Evolutionary conservation across 1,140 invertebrate genomes (phyloP).

Genomic region (Anoplolepis gracilipes): DNA sequence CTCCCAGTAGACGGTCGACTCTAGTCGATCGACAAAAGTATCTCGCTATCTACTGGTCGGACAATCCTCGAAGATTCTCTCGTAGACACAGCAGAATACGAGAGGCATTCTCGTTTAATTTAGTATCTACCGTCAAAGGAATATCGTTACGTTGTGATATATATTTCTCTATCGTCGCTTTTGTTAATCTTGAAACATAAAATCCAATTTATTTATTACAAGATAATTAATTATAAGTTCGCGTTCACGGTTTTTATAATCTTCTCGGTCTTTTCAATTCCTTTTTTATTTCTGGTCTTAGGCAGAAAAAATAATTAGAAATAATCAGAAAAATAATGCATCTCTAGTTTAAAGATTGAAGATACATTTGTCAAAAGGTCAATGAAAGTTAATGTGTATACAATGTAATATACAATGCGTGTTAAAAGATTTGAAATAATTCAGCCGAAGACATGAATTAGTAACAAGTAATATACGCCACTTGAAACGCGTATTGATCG

Average conservation of each 20-base stretch:
- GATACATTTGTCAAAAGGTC: not conserved
- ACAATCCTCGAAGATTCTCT: not conserved
- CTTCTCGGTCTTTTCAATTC: not conserved
- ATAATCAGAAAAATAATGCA: not conserved
- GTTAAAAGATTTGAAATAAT: not conserved
- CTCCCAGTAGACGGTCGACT: slow-evolving; percentile 78
- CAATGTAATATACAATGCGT: not conserved
- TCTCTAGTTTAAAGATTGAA: not conserved
- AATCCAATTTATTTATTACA: no score
- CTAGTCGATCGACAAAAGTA: slow-evolving; percentile 84
- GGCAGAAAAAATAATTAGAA: not conserved
- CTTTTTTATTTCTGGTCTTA: not conserved
- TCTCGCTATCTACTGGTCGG: slow-evolving; percentile 71
- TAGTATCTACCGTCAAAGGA: no score
- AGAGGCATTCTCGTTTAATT: no score
- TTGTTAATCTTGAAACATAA: no score
- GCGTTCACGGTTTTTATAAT: no score
- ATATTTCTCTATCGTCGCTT: no score
- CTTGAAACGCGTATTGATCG: not conserved
- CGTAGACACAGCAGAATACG: not conserved
- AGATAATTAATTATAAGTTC: no score
- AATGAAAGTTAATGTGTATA: not conserved
- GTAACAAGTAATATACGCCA: not conserved
- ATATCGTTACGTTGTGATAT: no score
- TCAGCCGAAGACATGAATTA: not conserved